Evolutionary conservation across 2,888 invertebrate species (phyloP).

Genomic region (Chironomus tentans): DNA sequence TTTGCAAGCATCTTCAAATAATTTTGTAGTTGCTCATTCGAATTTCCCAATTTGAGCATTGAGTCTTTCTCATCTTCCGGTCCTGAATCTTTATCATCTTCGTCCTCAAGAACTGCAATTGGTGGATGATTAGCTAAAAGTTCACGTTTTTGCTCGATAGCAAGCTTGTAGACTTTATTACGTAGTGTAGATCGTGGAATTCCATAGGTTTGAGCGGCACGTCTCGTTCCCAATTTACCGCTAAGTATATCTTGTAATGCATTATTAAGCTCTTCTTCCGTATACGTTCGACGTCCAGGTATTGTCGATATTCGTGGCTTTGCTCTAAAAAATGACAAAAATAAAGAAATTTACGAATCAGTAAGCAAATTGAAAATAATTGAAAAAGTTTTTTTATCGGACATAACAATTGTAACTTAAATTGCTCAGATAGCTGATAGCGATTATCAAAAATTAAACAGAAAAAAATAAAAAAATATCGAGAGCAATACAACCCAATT

Average conservation of each 20-base stretch:
- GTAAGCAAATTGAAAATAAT: not conserved
- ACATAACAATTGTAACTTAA: no score
- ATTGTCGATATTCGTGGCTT: slow-evolving; percentile 58
- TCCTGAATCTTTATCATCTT: slow-evolving; percentile 44
- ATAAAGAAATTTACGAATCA: not conserved
- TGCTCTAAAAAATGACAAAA: slow-evolving; percentile 46
- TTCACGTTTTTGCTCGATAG: slow-evolving; percentile 61
- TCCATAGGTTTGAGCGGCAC: slow-evolving; percentile 92
- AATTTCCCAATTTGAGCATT: slow-evolving; percentile 45
- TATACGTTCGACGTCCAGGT: slow-evolving; percentile 71
- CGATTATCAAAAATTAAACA: no score
- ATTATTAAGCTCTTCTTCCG: slow-evolving; percentile 88
- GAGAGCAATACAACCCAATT: no score
- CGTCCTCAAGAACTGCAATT: slow-evolving; percentile 32
- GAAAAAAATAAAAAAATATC: no score
- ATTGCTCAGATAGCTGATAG: no score
- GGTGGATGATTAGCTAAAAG: slow-evolving; percentile 37
- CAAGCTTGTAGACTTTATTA: slow-evolving; percentile 86
- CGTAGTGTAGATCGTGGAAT: slow-evolving; percentile 93
- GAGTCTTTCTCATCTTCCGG: slow-evolving; percentile 52
- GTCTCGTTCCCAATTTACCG: slow-evolving; percentile 82
- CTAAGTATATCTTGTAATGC: slow-evolving; percentile 92
- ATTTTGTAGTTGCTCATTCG: slow-evolving; percentile 15
- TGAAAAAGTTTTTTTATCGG: not conserved
- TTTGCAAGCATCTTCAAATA: slow-evolving; percentile 30